These are phyloP conservation scores for Papilio polytes DNA, from an alignment of 1,140 invertebrate genomes.

Conservation along the genomic window DNA sequence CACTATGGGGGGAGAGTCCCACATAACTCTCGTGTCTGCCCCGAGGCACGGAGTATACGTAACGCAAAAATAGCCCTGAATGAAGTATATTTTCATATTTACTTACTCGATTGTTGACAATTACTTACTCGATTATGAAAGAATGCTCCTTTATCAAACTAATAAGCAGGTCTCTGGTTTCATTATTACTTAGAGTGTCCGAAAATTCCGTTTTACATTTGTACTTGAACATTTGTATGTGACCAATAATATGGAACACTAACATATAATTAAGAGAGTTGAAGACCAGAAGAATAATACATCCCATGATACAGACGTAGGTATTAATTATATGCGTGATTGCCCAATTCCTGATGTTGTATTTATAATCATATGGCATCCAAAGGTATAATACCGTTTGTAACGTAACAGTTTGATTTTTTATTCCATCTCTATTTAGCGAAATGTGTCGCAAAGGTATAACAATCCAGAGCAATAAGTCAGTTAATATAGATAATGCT, in stretches of 20 bases:
- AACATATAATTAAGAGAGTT: constrained; percentile 43
- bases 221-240: constrained; percentile 47
- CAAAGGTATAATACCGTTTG: constrained; percentile 43
- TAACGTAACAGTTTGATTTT: constrained; percentile 43
- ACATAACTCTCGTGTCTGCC: no score
- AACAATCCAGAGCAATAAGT: constrained; percentile 39
- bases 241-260: constrained; percentile 49
- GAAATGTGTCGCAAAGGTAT: constrained; percentile 35
- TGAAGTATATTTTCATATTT: no score
- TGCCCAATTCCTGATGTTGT: constrained; percentile 46
- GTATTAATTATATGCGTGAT: constrained; percentile 42
- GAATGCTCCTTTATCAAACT: constrained; percentile 41
- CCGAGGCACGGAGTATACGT: no score
- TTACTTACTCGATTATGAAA: constrained; percentile 44
- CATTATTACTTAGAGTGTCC: constrained; percentile 12
- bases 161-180: constrained; percentile 29
- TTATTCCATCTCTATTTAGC: constrained; percentile 37
- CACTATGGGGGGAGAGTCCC: no score
- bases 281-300: constrained; percentile 19
- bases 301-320: constrained; percentile 18
- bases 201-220: constrained; percentile 38
- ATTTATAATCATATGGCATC: constrained; percentile 48
- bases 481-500: constrained; percentile 30
- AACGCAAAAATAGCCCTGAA: no score
- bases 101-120: constrained; percentile 20